Conservation (phyloP, 2,797 vertebrate species). For the Enteromius mattozi region DNA sequence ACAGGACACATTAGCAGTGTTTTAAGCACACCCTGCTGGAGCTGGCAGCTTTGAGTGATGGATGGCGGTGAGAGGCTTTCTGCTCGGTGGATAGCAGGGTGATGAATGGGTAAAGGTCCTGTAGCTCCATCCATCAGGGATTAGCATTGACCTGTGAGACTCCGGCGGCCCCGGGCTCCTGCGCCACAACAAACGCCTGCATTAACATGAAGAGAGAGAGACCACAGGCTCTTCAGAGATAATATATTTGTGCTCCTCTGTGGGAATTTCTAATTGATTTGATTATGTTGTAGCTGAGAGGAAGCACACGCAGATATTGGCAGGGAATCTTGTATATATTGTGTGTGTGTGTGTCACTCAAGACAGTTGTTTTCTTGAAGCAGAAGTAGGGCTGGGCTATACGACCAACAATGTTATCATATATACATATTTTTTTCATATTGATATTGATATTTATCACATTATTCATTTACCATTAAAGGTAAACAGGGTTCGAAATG, state of each 20-base stretch:
- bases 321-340: background rate
- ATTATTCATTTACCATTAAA: background rate
- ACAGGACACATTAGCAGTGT: constrained; percentile 38
- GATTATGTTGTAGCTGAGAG: background rate
- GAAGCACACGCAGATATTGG: constrained; percentile 1
- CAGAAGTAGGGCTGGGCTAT: background rate
- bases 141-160: constrained; percentile 80
- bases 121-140: constrained; percentile 80
- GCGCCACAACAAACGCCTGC: constrained; percentile 64
- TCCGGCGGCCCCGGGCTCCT: constrained; percentile 71
- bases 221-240: constrained; percentile 72
- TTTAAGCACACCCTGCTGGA: constrained; percentile 60
- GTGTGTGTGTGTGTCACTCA: background rate
- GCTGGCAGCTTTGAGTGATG: constrained; percentile 75
- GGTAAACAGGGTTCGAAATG: background rate
- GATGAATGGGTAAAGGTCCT: constrained; percentile 80
- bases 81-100: constrained; percentile 65
- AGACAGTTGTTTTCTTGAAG: background rate
- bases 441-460: background rate
- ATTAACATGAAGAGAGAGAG: constrained; percentile 78
- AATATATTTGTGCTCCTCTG: constrained; percentile 70
- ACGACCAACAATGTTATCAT: background rate
- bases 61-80: constrained; percentile 73
- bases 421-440: background rate
- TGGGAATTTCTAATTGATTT: constrained; percentile 52